Base-by-base conservation (phyloP, 1,140 invertebrate species). In the Drosophila simulans region DNA sequence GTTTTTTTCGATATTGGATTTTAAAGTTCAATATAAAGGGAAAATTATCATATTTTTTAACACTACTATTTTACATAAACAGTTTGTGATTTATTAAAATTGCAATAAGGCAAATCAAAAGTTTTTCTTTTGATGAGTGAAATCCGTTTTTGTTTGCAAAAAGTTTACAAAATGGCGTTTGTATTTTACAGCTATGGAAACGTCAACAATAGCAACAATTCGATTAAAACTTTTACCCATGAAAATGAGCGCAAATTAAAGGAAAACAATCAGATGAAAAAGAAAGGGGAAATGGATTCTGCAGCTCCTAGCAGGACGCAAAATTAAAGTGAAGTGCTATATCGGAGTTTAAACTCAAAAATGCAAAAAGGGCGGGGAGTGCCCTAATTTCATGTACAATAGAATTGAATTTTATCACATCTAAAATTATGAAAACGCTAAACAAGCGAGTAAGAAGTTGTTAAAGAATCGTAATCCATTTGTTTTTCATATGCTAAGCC, bases 181-280 rank as follows among this genome's bases (percentile, higher is more conserved):
- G 22, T 69, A 57, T 77, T 58, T 48, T 31, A 46, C 17, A 35
- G 40, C 34, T 48, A 55, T 40, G 35, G 40, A 13, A 57, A 54
- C 46, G 46, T 81, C 49, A 76, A 76, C 65, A 84, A 80, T 75
- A 72, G 57, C 74, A 89, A 68, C 70, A 83, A 84, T 89, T 89
- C 84, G 84, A 89, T 89, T 89, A 89, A 89, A 89, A 89, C 77
- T 89, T 89, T 88, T 89, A 31, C 74, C 53, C 55, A 74, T 53
- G 59, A 74, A 80, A 64, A 77, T 72, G 46, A 81, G 52, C 71
- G 57, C 65, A 88, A 88, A 89, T 89, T 89, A 89, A 89, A 89
- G 84, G 80, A 89, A 89, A 89, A 89, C 80, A 88, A 74, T 69
- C 76, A 43, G 48, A 48, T 34, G 43, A 54, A 57, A 48, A 52